A percentile compares a stretch with the other conserved stretches of the same genome.
These are phyloP conservation scores for Oreochromis mossambicus DNA, from an alignment of 2,797 vertebrate species.

Conservation along the genomic window DNA sequence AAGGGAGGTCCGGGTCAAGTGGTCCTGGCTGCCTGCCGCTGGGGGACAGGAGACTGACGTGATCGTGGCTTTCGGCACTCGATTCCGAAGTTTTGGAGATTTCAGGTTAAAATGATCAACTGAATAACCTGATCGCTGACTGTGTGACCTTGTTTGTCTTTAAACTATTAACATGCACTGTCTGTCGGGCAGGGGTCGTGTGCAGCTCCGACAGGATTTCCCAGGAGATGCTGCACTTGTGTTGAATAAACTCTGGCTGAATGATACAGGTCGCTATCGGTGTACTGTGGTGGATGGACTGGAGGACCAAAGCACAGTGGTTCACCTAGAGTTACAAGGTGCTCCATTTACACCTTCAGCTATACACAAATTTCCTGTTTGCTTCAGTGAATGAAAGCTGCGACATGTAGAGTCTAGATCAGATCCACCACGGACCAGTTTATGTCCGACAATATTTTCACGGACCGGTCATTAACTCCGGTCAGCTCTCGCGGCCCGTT, in stretches of 20 bases:
- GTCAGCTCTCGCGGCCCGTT: neutral
- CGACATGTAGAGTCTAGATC: neutral
- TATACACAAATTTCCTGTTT: neutral
- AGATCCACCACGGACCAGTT: neutral
- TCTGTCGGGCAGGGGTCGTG: slow-evolving; percentile 66
- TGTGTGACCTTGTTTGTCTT: neutral
- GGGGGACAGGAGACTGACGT: slow-evolving; percentile 78
- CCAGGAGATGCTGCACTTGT: slow-evolving; percentile 74
- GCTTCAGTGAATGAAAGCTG: neutral
- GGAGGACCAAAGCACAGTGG: slow-evolving; percentile 79
- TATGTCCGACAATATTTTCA: neutral
- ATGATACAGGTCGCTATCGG: slow-evolving; percentile 82
- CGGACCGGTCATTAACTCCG: neutral
- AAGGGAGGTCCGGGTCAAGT: slow-evolving; percentile 79
- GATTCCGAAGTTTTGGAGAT: slow-evolving; percentile 70
- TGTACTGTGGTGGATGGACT: slow-evolving; percentile 87
- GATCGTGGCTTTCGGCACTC: slow-evolving; percentile 77
- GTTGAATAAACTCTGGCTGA: slow-evolving; percentile 71
- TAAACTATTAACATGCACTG: neutral
- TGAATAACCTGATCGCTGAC: neutral
- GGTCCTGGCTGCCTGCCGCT: slow-evolving; percentile 79
- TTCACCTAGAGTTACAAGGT: slow-evolving; percentile 84
- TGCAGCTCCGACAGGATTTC: slow-evolving; percentile 57
- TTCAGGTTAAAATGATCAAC: slow-evolving; percentile 55
- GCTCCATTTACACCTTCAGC: neutral